Evolutionary conservation across 2,888 invertebrate genomes (phyloP).

Genomic region (Philonicus albiceps): DNA sequence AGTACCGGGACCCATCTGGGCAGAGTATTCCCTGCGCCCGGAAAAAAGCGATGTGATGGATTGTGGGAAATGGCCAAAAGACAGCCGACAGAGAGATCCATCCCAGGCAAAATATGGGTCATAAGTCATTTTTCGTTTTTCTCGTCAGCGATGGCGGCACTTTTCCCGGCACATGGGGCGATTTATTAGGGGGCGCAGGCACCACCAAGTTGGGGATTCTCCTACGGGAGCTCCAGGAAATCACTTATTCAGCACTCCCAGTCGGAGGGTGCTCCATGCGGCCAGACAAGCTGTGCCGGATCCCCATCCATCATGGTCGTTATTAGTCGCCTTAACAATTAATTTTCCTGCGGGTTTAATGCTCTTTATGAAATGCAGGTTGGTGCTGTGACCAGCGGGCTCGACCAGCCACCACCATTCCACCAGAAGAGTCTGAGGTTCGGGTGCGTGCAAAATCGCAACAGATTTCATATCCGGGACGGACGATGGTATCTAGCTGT

Average conservation of each 20-base stretch:
- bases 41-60: constrained; percentile 21
- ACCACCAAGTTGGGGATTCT: background rate
- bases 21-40: background rate
- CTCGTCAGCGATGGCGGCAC: background rate
- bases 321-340: constrained; percentile 3
- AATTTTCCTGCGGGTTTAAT: constrained; percentile 21
- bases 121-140: constrained; percentile 27
- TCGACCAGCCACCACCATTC: too few relatives aligned
- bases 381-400: background rate
- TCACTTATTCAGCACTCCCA: background rate
- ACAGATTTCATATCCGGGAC: constrained; percentile 3
- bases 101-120: constrained; percentile 36
- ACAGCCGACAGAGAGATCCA: background rate
- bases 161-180: background rate
- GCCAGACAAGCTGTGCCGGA: background rate
- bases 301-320: background rate
- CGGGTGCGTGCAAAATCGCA: background rate
- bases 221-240: background rate
- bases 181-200: background rate
- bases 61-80: constrained; percentile 28
- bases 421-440: background rate
- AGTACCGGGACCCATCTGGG: background rate
- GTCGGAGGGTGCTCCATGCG: background rate
- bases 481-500: background rate
- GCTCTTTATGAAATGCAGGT: constrained; percentile 18